A percentile compares a stretch with the other conserved stretches of the same genome.
Evolutionary conservation across 2,888 invertebrate species (phyloP).

Genomic region (Sympetrum striolatum): DNA sequence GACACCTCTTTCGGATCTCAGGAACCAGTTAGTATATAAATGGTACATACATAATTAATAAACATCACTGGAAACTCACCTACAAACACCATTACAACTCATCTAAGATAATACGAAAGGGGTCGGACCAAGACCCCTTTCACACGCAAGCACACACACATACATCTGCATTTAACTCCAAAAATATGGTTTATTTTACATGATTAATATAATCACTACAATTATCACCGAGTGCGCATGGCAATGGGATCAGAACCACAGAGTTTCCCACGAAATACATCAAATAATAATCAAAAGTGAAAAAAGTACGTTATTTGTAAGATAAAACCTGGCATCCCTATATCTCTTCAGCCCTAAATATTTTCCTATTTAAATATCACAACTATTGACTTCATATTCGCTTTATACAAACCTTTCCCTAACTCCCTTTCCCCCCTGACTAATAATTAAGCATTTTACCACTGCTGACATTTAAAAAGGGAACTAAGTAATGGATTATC

Average conservation of each 20-base stretch:
- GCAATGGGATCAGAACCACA: constrained; percentile 44
- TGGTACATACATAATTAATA: constrained; percentile 13
- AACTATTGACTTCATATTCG: constrained; percentile 44
- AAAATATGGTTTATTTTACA: constrained; percentile 45
- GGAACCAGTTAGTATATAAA: constrained; percentile 42
- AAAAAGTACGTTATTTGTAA: constrained; percentile 37
- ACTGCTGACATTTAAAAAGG: neutral
- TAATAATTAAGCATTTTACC: neutral
- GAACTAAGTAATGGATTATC: neutral
- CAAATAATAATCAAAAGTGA: constrained; percentile 45
- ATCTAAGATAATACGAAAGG: constrained; percentile 14
- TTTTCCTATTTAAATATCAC: constrained; percentile 44
- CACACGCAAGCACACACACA: constrained; percentile 1
- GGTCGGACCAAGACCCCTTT: neutral
- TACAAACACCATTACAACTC: constrained; percentile 43
- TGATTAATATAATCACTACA: constrained; percentile 46
- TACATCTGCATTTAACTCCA: constrained; percentile 38
- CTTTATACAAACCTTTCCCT: constrained; percentile 13
- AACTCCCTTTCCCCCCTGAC: constrained; percentile 1
- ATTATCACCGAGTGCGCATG: constrained; percentile 44
- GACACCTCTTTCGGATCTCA: constrained; percentile 28
- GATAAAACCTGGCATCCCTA: constrained; percentile 21
- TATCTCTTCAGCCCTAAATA: constrained; percentile 14
- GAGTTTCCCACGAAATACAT: constrained; percentile 43
- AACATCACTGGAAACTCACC: constrained; percentile 33